Evolutionary conservation across 2,113 vertebrate genomes (phyloP), one percentile per base, ranked within the genome.

Genomic region (Vicugna pacos): DNA sequence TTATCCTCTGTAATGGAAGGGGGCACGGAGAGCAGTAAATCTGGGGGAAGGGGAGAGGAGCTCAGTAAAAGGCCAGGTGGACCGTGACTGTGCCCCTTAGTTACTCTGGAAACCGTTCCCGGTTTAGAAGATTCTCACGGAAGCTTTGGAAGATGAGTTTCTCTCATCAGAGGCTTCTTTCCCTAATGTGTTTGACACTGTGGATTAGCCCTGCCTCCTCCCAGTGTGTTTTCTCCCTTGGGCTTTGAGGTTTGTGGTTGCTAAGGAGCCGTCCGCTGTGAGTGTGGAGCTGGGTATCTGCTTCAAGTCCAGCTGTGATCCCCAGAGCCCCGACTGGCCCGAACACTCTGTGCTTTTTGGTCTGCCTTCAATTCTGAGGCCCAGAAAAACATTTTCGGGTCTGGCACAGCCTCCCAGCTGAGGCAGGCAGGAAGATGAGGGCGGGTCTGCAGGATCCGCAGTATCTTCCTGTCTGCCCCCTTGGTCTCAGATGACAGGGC

Each of bases 161-260:
- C 92, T 97, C 90, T 91, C 83, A 77, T 58, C 80, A 77, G 87
- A 93, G 86, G 48, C 46, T 28, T 73, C 92, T 92, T 92, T 50
- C 24, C 69, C 75, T 90, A 90, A 72, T 22, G 84, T 3, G 3
- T 88, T 52, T 95, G 87, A 96, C 54, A 67, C 64, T 19, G 24
- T 13, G 90, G 58, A 89, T 89, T 38, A 95, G 67, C 52, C 52
- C 26, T 65, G 38, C 16, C 54, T 69, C 77, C 76, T 92, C 76
- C 58, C n/a, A 14, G 48, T 8, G 24, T 76, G 77, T 38, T 84
- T 30, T 76, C 24, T 80, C 86, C 50, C 62, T 28, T 8, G 88
- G 87, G 30, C 56, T 52, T 54, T 67, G 92, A 84, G 90, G 91
- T 75, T 76, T 88, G 54, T n/a, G 75, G 93, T 93, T 92, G 87